Evolutionary conservation across 2,888 invertebrate species (phyloP).

Genomic region (Hypolimnas misippus): DNA sequence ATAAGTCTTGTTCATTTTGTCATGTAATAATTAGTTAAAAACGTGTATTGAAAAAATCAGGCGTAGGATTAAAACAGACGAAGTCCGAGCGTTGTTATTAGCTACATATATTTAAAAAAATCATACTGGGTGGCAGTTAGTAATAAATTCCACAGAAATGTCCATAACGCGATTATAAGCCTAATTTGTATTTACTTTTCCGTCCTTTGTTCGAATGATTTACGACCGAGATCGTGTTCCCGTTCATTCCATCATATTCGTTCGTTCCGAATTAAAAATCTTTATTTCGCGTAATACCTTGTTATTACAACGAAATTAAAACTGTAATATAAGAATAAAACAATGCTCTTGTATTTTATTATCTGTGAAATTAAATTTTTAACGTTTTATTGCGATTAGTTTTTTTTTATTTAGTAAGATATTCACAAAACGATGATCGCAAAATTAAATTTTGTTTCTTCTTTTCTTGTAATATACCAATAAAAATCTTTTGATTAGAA

Average conservation of each 20-base stretch:
- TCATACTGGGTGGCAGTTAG: constrained; percentile 24
- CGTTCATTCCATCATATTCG: constrained; percentile 29
- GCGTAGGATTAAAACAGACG: too few species aligned
- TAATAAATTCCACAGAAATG: constrained; percentile 25
- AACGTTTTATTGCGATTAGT: not conserved
- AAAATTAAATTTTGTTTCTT: too few species aligned
- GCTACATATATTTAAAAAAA: constrained; percentile 58
- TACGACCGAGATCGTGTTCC: constrained; percentile 51
- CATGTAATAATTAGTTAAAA: too few species aligned
- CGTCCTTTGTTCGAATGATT: constrained; percentile 80
- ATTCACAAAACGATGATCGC: too few species aligned
- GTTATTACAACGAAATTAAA: constrained; percentile 33
- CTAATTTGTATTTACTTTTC: constrained; percentile 79
- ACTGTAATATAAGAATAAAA: constrained; percentile 14
- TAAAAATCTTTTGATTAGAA: too few species aligned
- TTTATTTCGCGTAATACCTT: constrained; percentile 38
- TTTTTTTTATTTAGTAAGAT: not conserved
- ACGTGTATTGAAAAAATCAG: too few species aligned
- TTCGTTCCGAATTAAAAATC: constrained; percentile 27
- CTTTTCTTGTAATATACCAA: too few species aligned
- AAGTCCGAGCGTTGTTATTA: too few species aligned
- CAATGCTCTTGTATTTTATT: constrained; percentile 18
- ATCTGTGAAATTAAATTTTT: constrained; percentile 15
- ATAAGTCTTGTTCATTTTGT: too few species aligned
- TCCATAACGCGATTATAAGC: constrained; percentile 71